Percentiles rank a stretch among this genome's conserved stretches.
These are phyloP conservation scores for Folsomia candida DNA, from an alignment of 2,888 invertebrate genomes.

Conservation along the genomic window DNA sequence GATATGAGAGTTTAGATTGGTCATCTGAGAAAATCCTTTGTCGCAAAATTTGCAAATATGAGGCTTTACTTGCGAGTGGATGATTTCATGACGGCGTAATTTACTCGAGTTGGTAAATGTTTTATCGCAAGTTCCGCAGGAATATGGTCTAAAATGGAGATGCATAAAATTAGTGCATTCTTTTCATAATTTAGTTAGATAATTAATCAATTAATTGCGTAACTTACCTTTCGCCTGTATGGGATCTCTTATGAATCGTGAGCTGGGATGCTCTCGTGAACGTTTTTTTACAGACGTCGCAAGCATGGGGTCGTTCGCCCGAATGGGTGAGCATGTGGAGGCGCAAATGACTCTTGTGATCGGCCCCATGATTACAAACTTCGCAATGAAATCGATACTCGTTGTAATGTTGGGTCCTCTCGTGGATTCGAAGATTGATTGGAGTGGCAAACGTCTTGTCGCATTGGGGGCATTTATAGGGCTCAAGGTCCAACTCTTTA, in stretches of 20 bases:
- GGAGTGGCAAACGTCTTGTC: conserved; percentile 37
- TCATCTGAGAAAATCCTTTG: too few species aligned
- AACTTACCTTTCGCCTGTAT: conserved; percentile 23
- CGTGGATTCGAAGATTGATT: conserved; percentile 37
- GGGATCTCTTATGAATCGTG: conserved; percentile 34
- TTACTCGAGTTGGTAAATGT: conserved; percentile 21
- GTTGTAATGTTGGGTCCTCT: conserved; percentile 38
- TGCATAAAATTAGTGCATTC: background rate
- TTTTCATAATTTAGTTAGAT: background rate
- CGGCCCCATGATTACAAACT: conserved; percentile 36
- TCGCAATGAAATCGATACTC: conserved; percentile 39
- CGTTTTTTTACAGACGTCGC: conserved; percentile 31
- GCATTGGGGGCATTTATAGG: conserved; percentile 40
- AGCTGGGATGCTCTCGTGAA: conserved; percentile 38
- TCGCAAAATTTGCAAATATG: too few species aligned
- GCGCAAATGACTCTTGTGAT: conserved; percentile 37
- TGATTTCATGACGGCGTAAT: too few species aligned
- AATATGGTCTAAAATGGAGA: conserved; percentile 8
- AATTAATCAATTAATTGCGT: too few species aligned
- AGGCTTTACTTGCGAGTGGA: too few species aligned
- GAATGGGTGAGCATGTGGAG: conserved; percentile 37
- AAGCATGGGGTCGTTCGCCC: conserved; percentile 39
- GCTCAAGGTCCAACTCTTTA: conserved; percentile 35
- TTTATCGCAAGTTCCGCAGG: conserved; percentile 15
- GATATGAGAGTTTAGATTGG: too few species aligned